Evolutionary conservation across 37 sponge, comb jelly and placozoan genomes (phyloP), one percentile per base, ranked within the genome.

Genomic region (Geodia barretti): DNA sequence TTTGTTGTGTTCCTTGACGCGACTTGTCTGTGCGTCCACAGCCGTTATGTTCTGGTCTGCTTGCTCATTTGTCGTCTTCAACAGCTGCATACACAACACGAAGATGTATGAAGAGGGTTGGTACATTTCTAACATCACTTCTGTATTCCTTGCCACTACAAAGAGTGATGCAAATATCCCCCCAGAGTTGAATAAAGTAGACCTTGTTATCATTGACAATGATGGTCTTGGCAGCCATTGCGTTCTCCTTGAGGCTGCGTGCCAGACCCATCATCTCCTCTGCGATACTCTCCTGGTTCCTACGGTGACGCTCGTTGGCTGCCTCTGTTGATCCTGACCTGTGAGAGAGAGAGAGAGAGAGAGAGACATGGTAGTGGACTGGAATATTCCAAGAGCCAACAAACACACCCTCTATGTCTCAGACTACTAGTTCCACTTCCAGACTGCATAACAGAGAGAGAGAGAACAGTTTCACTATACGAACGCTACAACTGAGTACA

Each of bases 231-330:
- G 92, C 95, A 9, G 68, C 47, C 17, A 79, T 66, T 0, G 88
- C 61, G 47, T 79, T 86, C 32, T 71, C 34, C 30, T 86, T 88
- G 4, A 95, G 78, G 32, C 81, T 70, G 0, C 62, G 64, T 1
- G 89, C 88, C 68, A 92, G 68, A n/a, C 31, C 60, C n/a, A 95
- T 62, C 95, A 95, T 95, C 65, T 95, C 95, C 39, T 91, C 90
- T 0, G 95, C 92, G 42, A 95, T 78, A 31, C 82, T 73, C 17
- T 95, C 95, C 70, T 95, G 95, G 59, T 85, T 66, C 63, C 91
- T 63, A 5, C 81, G 69, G 54, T 95, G 92, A 5, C 59, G 62
- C 34, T 87, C 70, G 40, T 91, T 20, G 24, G 85, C 80, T 4
- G 31, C 54, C 35, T 86, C 74, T 7, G n/a, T n/a, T n/a, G n/a